Evolutionary conservation across 2,888 invertebrate genomes (phyloP).

Genomic region (Spisula solida): DNA sequence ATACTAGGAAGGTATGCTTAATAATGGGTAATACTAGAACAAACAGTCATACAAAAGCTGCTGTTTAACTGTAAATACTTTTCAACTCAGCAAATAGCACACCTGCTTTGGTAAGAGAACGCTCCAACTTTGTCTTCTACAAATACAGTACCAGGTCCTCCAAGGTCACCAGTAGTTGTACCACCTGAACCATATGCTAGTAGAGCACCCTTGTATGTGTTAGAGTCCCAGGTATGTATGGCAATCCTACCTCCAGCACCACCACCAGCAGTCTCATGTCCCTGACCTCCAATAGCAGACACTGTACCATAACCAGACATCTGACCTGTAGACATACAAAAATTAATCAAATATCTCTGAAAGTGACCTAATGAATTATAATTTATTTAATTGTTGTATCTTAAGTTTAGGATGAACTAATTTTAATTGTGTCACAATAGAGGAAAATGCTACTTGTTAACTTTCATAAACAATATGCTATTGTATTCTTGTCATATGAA

Average conservation of each 20-base stretch:
- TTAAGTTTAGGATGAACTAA: no score
- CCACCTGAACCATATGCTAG: conserved; percentile 75
- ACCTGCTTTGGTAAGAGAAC: conserved; percentile 65
- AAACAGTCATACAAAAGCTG: no score
- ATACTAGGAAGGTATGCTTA: no score
- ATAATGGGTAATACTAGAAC: no score
- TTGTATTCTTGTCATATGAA: no score
- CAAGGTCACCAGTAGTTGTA: conserved; percentile 70
- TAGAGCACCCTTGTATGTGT: conserved; percentile 76
- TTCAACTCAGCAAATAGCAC: neutral
- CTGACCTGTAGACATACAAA: conserved; percentile 65
- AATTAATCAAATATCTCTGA: no score
- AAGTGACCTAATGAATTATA: no score
- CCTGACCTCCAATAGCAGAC: conserved; percentile 76
- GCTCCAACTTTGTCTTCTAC: conserved; percentile 75
- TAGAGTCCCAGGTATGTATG: conserved; percentile 72
- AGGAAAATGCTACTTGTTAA: no score
- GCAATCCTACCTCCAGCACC: conserved; percentile 81
- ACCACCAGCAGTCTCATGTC: conserved; percentile 73
- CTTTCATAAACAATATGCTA: no score
- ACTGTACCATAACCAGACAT: conserved; percentile 79
- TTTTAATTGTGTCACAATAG: no score
- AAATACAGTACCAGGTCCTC: conserved; percentile 81
- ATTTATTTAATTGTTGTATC: no score
- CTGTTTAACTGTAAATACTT: no score